Conservation (phyloP, 1,140 invertebrate species). For the Geopemphigus sp. region DNA sequence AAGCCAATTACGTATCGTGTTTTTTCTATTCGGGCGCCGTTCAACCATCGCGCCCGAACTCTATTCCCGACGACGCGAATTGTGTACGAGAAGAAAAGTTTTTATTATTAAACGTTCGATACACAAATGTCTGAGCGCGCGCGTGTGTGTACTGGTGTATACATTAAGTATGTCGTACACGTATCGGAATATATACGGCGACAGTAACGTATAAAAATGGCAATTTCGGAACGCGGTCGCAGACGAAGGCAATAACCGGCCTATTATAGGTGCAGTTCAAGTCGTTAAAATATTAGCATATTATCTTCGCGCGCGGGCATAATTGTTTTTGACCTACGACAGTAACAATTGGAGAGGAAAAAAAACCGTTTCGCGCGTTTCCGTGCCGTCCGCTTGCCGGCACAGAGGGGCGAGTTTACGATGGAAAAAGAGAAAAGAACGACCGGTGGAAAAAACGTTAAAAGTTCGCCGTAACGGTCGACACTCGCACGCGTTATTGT, state of each 20-base stretch:
- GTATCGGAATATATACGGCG: constrained; percentile 33
- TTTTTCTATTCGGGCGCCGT: too few species aligned
- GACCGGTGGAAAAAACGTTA: constrained; percentile 33
- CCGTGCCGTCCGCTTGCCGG: background rate
- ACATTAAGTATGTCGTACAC: constrained; percentile 26
- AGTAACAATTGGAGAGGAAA: constrained; percentile 42
- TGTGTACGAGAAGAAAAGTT: background rate
- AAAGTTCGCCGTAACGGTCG: constrained; percentile 23
- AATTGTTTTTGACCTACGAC: constrained; percentile 47
- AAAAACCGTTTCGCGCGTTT: background rate
- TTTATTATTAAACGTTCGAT: constrained; percentile 30
- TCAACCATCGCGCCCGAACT: too few species aligned
- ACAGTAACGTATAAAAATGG: constrained; percentile 42
- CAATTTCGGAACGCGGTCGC: constrained; percentile 31
- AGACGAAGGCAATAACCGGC: constrained; percentile 34
- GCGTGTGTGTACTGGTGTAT: too few species aligned
- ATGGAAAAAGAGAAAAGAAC: constrained; percentile 28
- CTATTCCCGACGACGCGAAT: background rate
- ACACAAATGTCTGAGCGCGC: background rate
- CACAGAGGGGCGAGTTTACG: background rate
- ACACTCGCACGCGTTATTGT: constrained; percentile 13
- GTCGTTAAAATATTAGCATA: constrained; percentile 48
- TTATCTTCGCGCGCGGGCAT: constrained; percentile 35
- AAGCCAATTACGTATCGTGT: too few species aligned
- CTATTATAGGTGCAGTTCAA: constrained; percentile 24